Evolutionary conservation across 1,140 invertebrate species (phyloP), one percentile per base, ranked within the genome.

Genomic region (Hyposmocoma kahamanoa): DNA sequence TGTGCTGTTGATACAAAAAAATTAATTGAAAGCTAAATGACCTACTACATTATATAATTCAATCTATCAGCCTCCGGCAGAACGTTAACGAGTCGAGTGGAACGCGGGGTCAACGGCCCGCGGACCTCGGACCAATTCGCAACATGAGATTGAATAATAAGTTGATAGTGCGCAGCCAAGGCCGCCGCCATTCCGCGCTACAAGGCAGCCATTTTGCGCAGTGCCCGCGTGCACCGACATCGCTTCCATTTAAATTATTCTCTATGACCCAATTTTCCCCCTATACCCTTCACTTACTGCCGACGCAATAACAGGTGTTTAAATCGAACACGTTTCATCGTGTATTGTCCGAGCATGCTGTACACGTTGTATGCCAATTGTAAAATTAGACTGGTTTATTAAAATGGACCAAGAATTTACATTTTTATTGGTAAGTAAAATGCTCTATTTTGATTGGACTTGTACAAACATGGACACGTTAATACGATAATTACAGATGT

Each of bases 141-240:
- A 79, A 85, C 79, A 79, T 82, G 77, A 82, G 82, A 85, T 85
- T 85, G 82, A 85, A 85, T 85, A 85, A 83, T 85, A 83, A 83
- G 78, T 71, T 83, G 82, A 82, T 85, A 79, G 82, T 76, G 70
- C 76, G 62, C 72, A 63, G 64, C 77, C 80, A 83, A 74, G 79
- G 77, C 82, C 69, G 76, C 67, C 46, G 76, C 76, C 77, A 80
- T 79, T 76, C 68, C 71, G 51, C 62, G 63, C 67, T 59, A 58
- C 56, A 50, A 47, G 59, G 65, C 72, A 54, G 77, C 75, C 75
- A 81, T 81, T 78, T 84, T 84, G 81, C 50, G 46, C 48, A 2
- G 19, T 17, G 32, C 52, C 53, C 62, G 57, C 66, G 64, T 67
- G 69, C 58, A 70, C 52, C 67, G 19, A 18, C 53, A 57, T 53